phyloP scores from a whole-genome alignment of 2,888 invertebrate genomes.

The Helobdella robusta region DNA sequence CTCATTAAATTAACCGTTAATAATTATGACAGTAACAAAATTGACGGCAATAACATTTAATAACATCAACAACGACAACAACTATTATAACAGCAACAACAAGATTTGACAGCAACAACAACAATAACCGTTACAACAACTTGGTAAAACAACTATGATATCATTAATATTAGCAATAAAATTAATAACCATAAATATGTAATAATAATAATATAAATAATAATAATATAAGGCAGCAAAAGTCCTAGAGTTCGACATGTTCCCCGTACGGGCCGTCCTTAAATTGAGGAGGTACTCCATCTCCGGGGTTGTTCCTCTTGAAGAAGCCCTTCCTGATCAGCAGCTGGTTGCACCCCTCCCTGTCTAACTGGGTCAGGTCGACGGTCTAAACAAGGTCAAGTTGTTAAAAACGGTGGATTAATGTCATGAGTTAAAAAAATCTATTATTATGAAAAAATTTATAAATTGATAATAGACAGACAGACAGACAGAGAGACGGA shows the following conservation, averaged over 20 bases:
- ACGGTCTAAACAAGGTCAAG: conserved; percentile 25
- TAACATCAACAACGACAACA: too few relatives aligned
- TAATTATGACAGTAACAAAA: too few relatives aligned
- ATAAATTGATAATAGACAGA: neutral
- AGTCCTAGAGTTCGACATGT: conserved; percentile 26
- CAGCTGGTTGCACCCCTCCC: conserved; percentile 32
- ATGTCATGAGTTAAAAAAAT: neutral
- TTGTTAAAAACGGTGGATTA: neutral
- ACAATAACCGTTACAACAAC: too few relatives aligned
- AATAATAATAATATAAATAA: too few relatives aligned
- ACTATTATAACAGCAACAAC: too few relatives aligned
- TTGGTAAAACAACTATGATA: too few relatives aligned
- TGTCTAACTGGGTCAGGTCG: conserved; percentile 25
- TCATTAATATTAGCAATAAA: too few relatives aligned
- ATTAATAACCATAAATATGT: too few relatives aligned
- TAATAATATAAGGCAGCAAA: too few relatives aligned
- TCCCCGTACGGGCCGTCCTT: conserved; percentile 30
- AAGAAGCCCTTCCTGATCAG: conserved; percentile 32
- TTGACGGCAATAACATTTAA: too few relatives aligned
- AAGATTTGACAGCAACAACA: too few relatives aligned
- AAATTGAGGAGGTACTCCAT: conserved; percentile 31
- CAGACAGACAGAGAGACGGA: neutral
- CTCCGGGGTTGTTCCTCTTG: conserved; percentile 28
- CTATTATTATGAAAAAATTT: neutral
- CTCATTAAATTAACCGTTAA: too few relatives aligned